phyloP scores from a whole-genome alignment of 2,888 invertebrate genomes.

The Tupiocoris notatus region DNA sequence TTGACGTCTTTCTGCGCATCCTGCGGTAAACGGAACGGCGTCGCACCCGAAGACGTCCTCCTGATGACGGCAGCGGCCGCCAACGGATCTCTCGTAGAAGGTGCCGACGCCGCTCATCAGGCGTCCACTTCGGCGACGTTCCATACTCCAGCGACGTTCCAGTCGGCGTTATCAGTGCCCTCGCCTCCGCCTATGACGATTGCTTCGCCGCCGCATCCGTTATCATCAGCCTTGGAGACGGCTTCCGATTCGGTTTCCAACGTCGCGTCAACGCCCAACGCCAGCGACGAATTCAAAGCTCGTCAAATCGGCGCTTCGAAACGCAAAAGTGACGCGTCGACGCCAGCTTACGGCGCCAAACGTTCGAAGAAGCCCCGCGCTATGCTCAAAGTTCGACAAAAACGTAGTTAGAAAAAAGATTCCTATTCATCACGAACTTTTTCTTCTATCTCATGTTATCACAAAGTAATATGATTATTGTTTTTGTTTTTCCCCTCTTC shows the following conservation, averaged over 20 bases:
- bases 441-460: background rate
- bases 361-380: constrained; percentile 34
- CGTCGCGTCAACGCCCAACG: constrained; percentile 1
- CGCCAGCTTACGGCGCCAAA: constrained; percentile 30
- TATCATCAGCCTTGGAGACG: constrained; percentile 13
- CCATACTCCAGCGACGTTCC: background rate
- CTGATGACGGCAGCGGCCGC: constrained; percentile 29
- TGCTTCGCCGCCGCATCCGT: constrained; percentile 33
- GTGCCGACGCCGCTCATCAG: background rate
- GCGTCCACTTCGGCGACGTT: background rate
- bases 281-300: constrained; percentile 3
- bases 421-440: background rate
- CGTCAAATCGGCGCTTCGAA: constrained; percentile 18
- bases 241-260: background rate
- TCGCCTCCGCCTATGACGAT: background rate
- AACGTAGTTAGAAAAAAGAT: constrained; percentile 37
- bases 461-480: background rate
- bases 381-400: constrained; percentile 44
- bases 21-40: constrained; percentile 63
- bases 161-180: background rate
- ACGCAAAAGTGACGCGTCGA: constrained; percentile 42
- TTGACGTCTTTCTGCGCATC: constrained; percentile 72
- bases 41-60: constrained; percentile 15
- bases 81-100: background rate
- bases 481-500: background rate